A percentile compares a stretch with the other conserved stretches of the same genome.
Conservation (phyloP, 2,888 invertebrate genomes). For the Synergus umbraculus region DNA sequence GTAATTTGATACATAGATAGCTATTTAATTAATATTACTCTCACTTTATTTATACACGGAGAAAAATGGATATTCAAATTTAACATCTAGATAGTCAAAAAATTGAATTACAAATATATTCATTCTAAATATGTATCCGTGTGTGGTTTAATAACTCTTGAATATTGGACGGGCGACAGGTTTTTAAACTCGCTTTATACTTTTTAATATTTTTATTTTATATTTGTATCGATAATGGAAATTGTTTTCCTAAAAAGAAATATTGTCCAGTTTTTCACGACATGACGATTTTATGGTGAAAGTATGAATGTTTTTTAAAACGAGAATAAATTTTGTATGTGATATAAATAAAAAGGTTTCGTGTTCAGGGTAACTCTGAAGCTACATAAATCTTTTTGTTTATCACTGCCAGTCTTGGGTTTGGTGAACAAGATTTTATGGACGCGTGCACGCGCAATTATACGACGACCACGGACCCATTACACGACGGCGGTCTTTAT, state of each 20-base stretch:
- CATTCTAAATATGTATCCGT: too few species aligned
- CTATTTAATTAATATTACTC: background rate
- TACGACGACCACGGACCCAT: conserved; percentile 47
- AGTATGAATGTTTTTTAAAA: too few species aligned
- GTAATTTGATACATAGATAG: conserved; percentile 6
- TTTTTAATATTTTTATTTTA: too few species aligned
- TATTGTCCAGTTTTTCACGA: too few species aligned
- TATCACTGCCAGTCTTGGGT: background rate
- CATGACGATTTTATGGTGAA: too few species aligned
- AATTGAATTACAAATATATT: too few species aligned
- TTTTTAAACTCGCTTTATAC: background rate
- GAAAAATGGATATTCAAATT: too few species aligned
- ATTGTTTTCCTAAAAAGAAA: too few species aligned
- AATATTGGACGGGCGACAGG: background rate
- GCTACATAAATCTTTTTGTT: conserved; percentile 28
- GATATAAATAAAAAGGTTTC: conserved; percentile 1
- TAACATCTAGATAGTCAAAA: too few species aligned
- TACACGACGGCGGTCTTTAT: conserved; percentile 56
- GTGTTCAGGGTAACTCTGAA: conserved; percentile 4
- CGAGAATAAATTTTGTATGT: background rate
- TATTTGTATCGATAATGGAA: too few species aligned
- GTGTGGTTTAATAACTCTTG: background rate
- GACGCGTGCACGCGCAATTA: conserved; percentile 10
- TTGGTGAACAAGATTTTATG: conserved; percentile 18
- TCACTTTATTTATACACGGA: background rate